Percentiles rank a stretch among this genome's conserved stretches.
phyloP scores from a whole-genome alignment of 1,140 invertebrate species.

The Sarcophaga peregrina region DNA sequence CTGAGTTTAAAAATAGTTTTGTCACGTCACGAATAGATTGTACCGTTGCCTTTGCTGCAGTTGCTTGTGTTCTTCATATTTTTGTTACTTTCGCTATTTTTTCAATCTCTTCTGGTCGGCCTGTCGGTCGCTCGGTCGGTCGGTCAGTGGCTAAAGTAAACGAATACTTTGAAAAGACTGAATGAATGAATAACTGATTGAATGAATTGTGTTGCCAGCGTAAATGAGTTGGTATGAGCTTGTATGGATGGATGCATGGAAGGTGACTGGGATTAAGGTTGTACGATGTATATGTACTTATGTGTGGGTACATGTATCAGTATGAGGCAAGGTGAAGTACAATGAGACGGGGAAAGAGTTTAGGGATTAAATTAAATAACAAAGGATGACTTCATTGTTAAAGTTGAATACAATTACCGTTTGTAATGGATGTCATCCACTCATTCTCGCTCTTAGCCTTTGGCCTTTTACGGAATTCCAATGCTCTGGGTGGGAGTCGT shows the following conservation, averaged over 20 bases:
- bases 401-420: not conserved
- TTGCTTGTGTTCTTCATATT: not conserved
- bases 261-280: not conserved
- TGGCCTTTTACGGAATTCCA: not conserved
- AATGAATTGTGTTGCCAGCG: conserved; percentile 6
- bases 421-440: conserved; percentile 1
- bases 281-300: not conserved
- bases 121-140: not conserved
- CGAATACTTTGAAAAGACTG: conserved; percentile 7
- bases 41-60: not conserved
- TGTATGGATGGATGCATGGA: not conserved
- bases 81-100: not conserved
- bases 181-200: conserved; percentile 10
- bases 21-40: conserved; percentile 14
- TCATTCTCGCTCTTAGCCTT: not conserved
- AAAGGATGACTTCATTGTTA: conserved; percentile 30
- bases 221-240: not conserved
- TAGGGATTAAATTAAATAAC: not conserved
- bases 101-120: not conserved
- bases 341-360: not conserved
- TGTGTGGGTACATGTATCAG: not conserved
- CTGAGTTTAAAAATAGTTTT: conserved; percentile 29
- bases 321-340: not conserved
- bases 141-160: not conserved
- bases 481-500: not conserved